Percentiles rank a stretch among this genome's conserved stretches.
These are phyloP conservation scores for Herpetotheres cachinnans DNA, from an alignment of 2,113 vertebrate species.

Conservation along the genomic window DNA sequence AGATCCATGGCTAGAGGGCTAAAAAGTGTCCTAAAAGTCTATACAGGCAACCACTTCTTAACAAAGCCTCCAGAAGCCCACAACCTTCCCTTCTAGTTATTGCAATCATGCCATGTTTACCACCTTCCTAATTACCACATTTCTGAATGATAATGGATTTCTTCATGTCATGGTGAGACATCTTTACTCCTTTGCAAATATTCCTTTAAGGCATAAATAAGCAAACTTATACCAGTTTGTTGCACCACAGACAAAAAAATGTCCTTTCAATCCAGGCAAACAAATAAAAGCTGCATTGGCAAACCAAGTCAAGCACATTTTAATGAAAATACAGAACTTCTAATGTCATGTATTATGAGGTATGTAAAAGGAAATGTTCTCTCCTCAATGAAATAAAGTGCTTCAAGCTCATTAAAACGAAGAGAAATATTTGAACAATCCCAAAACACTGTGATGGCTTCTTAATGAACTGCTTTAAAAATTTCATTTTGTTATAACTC, in stretches of 20 bases:
- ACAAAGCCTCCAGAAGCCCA: not conserved
- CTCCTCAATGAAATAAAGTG: not conserved
- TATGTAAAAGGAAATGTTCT: not conserved
- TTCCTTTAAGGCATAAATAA: not conserved
- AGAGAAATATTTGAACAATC: not conserved
- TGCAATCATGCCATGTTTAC: not conserved
- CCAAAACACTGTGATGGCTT: not conserved
- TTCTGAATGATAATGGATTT: not conserved
- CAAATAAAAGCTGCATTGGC: not conserved
- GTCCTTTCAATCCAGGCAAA: not conserved
- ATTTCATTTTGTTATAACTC: not conserved
- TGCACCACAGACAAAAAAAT: not conserved
- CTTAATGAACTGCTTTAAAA: not conserved
- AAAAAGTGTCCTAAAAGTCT: not conserved
- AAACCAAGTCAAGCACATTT: not conserved
- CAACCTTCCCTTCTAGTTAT: not conserved
- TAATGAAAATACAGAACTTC: not conserved
- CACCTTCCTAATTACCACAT: not conserved
- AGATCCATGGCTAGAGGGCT: not conserved
- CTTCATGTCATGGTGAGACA: not conserved
- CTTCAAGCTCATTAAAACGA: not conserved
- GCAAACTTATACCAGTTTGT: not conserved
- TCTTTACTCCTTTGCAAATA: not conserved
- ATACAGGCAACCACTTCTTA: not conserved
- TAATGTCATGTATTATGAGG: not conserved